These are phyloP conservation scores for Halictus ligatus DNA, from an alignment of 2,888 invertebrate genomes.

Conservation along the genomic window DNA sequence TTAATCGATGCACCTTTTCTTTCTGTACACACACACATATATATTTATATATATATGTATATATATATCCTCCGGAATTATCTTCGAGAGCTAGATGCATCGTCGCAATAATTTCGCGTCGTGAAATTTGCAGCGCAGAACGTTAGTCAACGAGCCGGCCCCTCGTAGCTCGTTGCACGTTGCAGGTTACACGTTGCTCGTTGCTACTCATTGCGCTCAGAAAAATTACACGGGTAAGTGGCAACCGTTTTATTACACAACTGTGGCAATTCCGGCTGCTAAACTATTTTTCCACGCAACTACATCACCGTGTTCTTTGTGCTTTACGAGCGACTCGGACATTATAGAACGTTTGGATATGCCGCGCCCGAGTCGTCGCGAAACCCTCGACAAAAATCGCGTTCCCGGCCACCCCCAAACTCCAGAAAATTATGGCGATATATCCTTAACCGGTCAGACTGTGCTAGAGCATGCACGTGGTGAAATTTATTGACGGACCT, in stretches of 20 bases:
- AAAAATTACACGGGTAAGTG: slow-evolving; percentile 65
- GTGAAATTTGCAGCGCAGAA: slow-evolving; percentile 40
- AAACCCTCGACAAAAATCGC: background rate
- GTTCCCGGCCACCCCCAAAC: background rate
- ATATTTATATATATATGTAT: background rate
- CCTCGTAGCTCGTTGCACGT: background rate
- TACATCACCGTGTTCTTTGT: slow-evolving; percentile 28
- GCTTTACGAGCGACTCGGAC: slow-evolving; percentile 49
- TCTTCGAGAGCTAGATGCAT: slow-evolving; percentile 19
- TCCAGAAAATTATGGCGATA: background rate
- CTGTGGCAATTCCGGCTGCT: slow-evolving; percentile 51
- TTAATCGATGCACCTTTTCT: slow-evolving; percentile 5
- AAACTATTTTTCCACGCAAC: slow-evolving; percentile 53
- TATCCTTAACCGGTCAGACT: background rate
- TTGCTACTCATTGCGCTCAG: slow-evolving; percentile 34
- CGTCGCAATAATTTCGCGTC: slow-evolving; percentile 49
- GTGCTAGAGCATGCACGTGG: background rate
- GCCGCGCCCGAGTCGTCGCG: slow-evolving; percentile 16
- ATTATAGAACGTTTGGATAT: slow-evolving; percentile 49
- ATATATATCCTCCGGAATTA: background rate
- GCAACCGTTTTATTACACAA: slow-evolving; percentile 64
- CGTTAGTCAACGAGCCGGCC: slow-evolving; percentile 41
- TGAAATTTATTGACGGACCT: background rate
- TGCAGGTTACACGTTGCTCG: background rate
- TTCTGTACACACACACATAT: background rate